These are phyloP conservation scores for Platyura marginata DNA, from an alignment of 1,140 invertebrate genomes.

Conservation along the genomic window DNA sequence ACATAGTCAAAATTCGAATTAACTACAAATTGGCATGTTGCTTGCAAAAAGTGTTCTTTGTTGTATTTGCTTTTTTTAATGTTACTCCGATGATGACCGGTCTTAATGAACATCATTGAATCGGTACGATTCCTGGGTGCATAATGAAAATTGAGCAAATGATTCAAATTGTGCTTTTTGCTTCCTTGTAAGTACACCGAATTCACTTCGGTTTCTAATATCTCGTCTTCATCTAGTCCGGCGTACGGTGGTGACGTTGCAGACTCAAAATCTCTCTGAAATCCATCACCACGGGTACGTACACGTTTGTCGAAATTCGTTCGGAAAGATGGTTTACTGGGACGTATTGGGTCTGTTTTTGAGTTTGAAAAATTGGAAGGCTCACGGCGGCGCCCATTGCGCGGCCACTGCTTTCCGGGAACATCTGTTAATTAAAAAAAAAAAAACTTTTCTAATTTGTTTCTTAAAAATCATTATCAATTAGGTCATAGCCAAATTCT, in stretches of 20 bases:
- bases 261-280: background rate
- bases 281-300: slow-evolving; percentile 7
- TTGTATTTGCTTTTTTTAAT: slow-evolving; percentile 49
- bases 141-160: slow-evolving; percentile 78
- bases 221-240: slow-evolving; percentile 12
- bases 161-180: slow-evolving; percentile 82
- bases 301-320: slow-evolving; percentile 22
- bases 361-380: slow-evolving; percentile 9
- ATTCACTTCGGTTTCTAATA: slow-evolving; percentile 49
- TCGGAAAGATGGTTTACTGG: slow-evolving; percentile 10
- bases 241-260: slow-evolving; percentile 6
- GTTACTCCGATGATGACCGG: slow-evolving; percentile 26
- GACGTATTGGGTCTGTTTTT: slow-evolving; percentile 13
- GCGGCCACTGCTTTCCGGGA: slow-evolving; percentile 12
- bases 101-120: slow-evolving; percentile 13
- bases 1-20: slow-evolving; percentile 52
- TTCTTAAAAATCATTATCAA: background rate
- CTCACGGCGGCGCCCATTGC: slow-evolving; percentile 17
- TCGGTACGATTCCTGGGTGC: slow-evolving; percentile 34
- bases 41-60: slow-evolving; percentile 85
- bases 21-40: slow-evolving; percentile 92
- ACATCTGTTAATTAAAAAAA: slow-evolving; percentile 14
- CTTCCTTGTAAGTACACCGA: slow-evolving; percentile 62
- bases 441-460: too few relatives aligned
- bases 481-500: background rate